Conservation (phyloP, 2,888 invertebrate genomes). For the Stenodera caucasica region DNA sequence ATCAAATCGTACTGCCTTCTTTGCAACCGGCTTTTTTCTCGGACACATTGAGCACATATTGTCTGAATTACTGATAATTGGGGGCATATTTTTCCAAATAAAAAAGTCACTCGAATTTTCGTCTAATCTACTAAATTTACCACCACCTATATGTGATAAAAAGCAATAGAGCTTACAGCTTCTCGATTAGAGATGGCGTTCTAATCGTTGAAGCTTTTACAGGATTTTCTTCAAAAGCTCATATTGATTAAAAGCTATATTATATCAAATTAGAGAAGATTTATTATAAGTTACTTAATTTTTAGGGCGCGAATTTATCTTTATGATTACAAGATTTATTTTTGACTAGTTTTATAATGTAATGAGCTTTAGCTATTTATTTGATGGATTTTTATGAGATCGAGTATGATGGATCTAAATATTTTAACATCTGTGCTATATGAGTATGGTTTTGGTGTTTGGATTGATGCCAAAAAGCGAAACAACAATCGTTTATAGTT, state of each 20-base stretch:
- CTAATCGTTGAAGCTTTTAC: conserved; percentile 1
- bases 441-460: not conserved
- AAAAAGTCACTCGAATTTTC: not conserved
- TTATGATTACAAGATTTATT: too few relatives aligned
- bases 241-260: conserved; percentile 15
- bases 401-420: not conserved
- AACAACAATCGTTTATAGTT: too few relatives aligned
- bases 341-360: not conserved
- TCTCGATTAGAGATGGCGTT: conserved; percentile 20
- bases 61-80: conserved; percentile 52
- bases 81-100: conserved; percentile 50
- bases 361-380: not conserved
- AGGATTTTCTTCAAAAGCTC: not conserved
- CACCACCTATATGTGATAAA: conserved; percentile 12
- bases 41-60: conserved; percentile 66
- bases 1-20: conserved; percentile 65
- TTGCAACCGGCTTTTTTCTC: conserved; percentile 59
- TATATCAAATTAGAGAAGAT: not conserved
- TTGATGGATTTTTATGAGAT: not conserved
- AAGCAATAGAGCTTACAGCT: conserved; percentile 1
- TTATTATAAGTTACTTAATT: not conserved
- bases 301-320: too few relatives aligned
- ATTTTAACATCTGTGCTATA: not conserved
- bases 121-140: conserved; percentile 7
- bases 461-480: not conserved